Base-by-base conservation (phyloP, 2,113 vertebrate genomes). In the Strigops habroptila region DNA sequence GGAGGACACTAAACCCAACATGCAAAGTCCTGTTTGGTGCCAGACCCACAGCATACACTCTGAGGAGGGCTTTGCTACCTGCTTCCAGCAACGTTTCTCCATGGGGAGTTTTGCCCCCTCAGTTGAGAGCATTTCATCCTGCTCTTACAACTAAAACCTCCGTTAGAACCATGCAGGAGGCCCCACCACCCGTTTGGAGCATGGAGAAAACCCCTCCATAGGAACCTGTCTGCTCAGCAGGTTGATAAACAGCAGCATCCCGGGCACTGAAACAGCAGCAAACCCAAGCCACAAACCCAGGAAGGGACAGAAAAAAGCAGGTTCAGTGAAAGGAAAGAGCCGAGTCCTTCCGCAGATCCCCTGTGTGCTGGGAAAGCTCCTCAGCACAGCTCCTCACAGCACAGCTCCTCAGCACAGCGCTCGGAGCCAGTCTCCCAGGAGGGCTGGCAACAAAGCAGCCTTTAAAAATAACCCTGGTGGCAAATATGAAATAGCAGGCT, bases 391-490 rank as follows among this genome's bases (percentile, higher is more conserved):
- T 44, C 17, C 78, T 73, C 51, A 5, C 71, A 27, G 60, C 82
- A 78, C 51, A 41, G 28, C 65, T 27, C n/a, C 82, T 73, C 51
- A 35, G 28, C 65, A 30, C n/a, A 35, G 33, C 10, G 3, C 86
- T 57, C 27, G 13, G 8, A 23, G 80, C 51, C 65, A 4, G 19
- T 46, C 85, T 55, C 77, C 7, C 5, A 41, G 48, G 39, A 90
- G 4, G 69, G 79, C 91, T 90, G 93, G 82, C 82, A 74, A 59
- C 91, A 85, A 73, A 84, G 82, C 46, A 3, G 82, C 73, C 49
- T 63, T 81, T 41, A 91, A 89, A 93, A 95, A 91, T 83, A 96
- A 49, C 85, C 76, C 81, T 3, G 82, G 74, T 73, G 85, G 95
- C 95, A 95, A 74, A 59, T 23, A 73, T 24, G 43, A 44, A 49